Evolutionary conservation across 2,113 vertebrate genomes (phyloP), one percentile per base, ranked within the genome.

Genomic region (Entelurus aequoreus): DNA sequence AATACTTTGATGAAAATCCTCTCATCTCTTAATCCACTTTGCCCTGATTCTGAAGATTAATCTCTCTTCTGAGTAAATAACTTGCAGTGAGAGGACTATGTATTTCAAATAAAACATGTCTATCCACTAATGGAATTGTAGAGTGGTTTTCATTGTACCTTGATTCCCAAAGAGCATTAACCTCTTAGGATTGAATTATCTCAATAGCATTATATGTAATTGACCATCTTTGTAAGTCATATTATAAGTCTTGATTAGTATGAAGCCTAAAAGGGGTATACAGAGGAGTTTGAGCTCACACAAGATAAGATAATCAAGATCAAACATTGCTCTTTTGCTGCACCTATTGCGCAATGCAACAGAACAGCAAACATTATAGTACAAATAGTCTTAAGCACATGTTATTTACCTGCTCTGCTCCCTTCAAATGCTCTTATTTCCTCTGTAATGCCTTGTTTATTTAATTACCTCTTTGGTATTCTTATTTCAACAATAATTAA

Each of bases 1-100:
- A 83, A 80, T 72, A 74, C 82, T 86, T 87, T 89, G 83, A 89
- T 89, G 85, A 89, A 0, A 90, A 82, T 64, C 51, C 81, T 85
- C 80, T 85, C 80, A 87, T 89, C 83, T 90, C 72, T 72, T 90
- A 88, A 90, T 90, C 86, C 86, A 89, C 86, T 90, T 89, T 89
- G 76, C 77, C 79, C 75, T 77, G 86, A 88, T 90, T 86, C 73
- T 71, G 78, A 78, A 86, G 86, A 88, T 88, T 81, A 88, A 79
- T 71, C 76, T 79, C 76, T 86, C 86, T 77, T 68, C 81, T 80
- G 72, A 78, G 78, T 84, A 86, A 87, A 88, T 85, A 87, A 81
- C 68, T 84, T 61, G 53, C 78, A 54, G 63, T 68, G 70, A 62
- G 63, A 74, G 74, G 67, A 80, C 77, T 72, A 76, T 75, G 86